Evolutionary conservation across 2,113 vertebrate species (phyloP), one percentile per base, ranked within the genome.

Genomic region (Sialia sialis): DNA sequence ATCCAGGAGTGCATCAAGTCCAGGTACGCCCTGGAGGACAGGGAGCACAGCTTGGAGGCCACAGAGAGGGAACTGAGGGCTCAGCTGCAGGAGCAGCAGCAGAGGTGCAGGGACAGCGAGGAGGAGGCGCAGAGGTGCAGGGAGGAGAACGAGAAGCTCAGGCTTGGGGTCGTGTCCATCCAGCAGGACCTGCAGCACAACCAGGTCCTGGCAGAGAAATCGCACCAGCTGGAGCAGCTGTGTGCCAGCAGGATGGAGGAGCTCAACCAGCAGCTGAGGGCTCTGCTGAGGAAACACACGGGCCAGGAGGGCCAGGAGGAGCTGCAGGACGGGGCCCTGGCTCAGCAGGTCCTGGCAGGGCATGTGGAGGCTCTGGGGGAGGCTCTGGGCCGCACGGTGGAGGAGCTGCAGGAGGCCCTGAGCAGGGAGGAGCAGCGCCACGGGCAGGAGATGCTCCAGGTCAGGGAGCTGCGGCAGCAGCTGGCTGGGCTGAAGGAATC

Each of bases 1-100:
- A 98, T 99, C 49, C 99, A 99, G 7, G 98, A 99, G 48, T 99
- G 99, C 54, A 99, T 99, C 86, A 97, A 97, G 85, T 98, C 98
- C 0, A 99, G 98, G 85, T 99, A 99, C 3, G 97, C 99, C 36
- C 87, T 98, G 2, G 97, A 98, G 94, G 99, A 98, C 72, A 98
- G 97, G 29, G 98, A 99, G 41, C 97, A 94, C 48, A 95, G 95
- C 32, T 98, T 98, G 30, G 97, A 97, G 18, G 90, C 93, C n/a
- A 87, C 93, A 0, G 85, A 99, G 80, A 96, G 95, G 54, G 98
- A 98, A 11, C 55, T 99, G 13, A 97, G 89, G 20, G 96, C 87
- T 0, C 98, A 97, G 87, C 82, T 99, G 82, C 66, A 95, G 25
- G 97, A 98, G 18, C 96, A 98, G 94, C 93, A 83, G 10, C 97